Percentiles rank a stretch among this genome's conserved stretches.
These are phyloP conservation scores for Zalophus californianus DNA, from an alignment of 2,797 vertebrate genomes.

Conservation along the genomic window DNA sequence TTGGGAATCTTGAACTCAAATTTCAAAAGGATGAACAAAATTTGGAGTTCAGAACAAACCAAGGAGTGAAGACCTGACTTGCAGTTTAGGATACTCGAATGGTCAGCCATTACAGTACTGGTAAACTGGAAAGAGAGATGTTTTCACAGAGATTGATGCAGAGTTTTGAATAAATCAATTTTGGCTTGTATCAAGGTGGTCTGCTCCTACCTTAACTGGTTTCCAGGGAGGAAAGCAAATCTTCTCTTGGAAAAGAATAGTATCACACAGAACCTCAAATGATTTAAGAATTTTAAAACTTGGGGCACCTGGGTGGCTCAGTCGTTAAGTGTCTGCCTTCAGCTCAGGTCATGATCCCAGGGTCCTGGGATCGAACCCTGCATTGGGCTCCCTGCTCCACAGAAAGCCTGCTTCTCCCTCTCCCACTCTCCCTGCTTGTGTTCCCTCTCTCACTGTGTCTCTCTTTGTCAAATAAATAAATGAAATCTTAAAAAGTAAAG, in stretches of 20 bases:
- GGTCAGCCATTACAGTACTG: neutral
- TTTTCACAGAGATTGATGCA: neutral
- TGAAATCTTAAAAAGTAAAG: neutral
- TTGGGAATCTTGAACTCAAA: neutral
- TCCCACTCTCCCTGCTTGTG: too few species aligned
- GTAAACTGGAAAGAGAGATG: neutral
- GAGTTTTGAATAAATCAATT: neutral
- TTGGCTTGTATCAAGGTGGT: neutral
- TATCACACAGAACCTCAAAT: neutral
- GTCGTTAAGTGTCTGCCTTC: too few species aligned
- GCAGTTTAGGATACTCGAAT: neutral
- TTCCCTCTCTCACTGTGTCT: too few species aligned
- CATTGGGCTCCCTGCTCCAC: too few species aligned
- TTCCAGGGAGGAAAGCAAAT: neutral
- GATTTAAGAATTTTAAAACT: neutral
- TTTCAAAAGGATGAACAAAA: neutral
- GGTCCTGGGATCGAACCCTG: too few species aligned
- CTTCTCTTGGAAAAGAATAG: neutral
- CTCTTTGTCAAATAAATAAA: too few species aligned
- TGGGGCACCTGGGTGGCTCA: neutral
- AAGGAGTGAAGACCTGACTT: neutral
- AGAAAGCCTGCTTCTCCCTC: too few species aligned
- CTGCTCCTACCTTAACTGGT: too few species aligned
- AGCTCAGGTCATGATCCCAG: too few species aligned
- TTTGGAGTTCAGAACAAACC: neutral